Evolutionary conservation across 2,888 invertebrate genomes (phyloP).

Genomic region (Atrina japonica): DNA sequence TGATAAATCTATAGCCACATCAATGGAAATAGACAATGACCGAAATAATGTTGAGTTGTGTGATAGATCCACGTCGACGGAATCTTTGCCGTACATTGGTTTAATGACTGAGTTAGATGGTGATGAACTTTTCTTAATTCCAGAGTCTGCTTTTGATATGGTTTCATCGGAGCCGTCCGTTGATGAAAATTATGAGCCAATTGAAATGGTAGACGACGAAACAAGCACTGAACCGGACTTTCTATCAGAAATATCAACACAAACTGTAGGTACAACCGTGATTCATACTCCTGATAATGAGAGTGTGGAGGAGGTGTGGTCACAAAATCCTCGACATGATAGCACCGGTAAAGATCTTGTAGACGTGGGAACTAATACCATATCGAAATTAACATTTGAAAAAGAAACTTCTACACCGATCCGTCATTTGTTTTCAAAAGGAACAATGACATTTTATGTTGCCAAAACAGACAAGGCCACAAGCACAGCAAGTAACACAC

Average conservation of each 20-base stretch:
- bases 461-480: conserved; percentile 71
- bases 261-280: conserved; percentile 53
- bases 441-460: conserved; percentile 70
- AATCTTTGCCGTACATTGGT: conserved; percentile 74
- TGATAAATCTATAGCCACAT: conserved; percentile 67
- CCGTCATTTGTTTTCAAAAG: conserved; percentile 65
- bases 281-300: conserved; percentile 31
- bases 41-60: conserved; percentile 49
- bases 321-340: conserved; percentile 31
- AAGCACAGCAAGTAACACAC: conserved; percentile 57
- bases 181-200: conserved; percentile 53
- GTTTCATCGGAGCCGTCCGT: conserved; percentile 26
- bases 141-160: conserved; percentile 47
- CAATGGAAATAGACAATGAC: conserved; percentile 56
- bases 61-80: conserved; percentile 74
- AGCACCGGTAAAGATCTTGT: conserved; percentile 45
- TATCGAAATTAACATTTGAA: conserved; percentile 67
- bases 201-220: conserved; percentile 65
- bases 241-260: conserved; percentile 65
- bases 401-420: conserved; percentile 72
- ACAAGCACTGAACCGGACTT: conserved; percentile 59
- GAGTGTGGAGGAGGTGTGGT: conserved; percentile 13
- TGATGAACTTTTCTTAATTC: conserved; percentile 72
- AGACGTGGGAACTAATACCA: conserved; percentile 70
- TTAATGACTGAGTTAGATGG: conserved; percentile 74